These are phyloP conservation scores for Anser cygnoides DNA, from an alignment of 2,113 vertebrate species.

Conservation along the genomic window DNA sequence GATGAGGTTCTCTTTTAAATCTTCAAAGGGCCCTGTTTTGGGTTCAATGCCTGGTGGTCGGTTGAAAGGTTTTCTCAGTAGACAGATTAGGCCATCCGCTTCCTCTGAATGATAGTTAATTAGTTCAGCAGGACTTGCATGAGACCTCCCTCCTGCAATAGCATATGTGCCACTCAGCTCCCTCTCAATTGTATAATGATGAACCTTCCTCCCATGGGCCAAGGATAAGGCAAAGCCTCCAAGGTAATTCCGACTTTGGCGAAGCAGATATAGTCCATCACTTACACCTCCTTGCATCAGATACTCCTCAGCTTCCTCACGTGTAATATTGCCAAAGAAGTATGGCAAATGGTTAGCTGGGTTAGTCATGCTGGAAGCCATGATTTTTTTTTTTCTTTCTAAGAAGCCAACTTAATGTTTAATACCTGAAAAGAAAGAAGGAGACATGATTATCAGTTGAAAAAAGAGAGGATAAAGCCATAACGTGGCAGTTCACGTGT, in stretches of 20 bases:
- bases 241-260: slow-evolving; percentile 93
- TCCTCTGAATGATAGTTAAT: slow-evolving; percentile 91
- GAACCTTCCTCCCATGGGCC: slow-evolving; percentile 78
- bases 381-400: background rate
- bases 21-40: slow-evolving; percentile 93
- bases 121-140: slow-evolving; percentile 85
- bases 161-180: slow-evolving; percentile 87
- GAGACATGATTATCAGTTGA: background rate
- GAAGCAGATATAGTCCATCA: slow-evolving; percentile 87
- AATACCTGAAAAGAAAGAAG: background rate
- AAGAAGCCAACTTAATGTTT: background rate
- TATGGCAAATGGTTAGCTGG: slow-evolving; percentile 82
- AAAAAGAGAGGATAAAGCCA: background rate
- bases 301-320: slow-evolving; percentile 92
- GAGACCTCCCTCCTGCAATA: slow-evolving; percentile 89
- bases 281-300: slow-evolving; percentile 81
- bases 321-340: slow-evolving; percentile 96
- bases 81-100: slow-evolving; percentile 87
- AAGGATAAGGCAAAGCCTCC: slow-evolving; percentile 92
- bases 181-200: slow-evolving; percentile 95
- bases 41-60: slow-evolving; percentile 88
- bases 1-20: slow-evolving; percentile 94
- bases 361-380: slow-evolving; percentile 74
- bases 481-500: background rate
- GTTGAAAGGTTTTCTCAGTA: slow-evolving; percentile 87